Evolutionary conservation across 1,140 invertebrate genomes (phyloP).

Genomic region (Cataglyphis hispanica): DNA sequence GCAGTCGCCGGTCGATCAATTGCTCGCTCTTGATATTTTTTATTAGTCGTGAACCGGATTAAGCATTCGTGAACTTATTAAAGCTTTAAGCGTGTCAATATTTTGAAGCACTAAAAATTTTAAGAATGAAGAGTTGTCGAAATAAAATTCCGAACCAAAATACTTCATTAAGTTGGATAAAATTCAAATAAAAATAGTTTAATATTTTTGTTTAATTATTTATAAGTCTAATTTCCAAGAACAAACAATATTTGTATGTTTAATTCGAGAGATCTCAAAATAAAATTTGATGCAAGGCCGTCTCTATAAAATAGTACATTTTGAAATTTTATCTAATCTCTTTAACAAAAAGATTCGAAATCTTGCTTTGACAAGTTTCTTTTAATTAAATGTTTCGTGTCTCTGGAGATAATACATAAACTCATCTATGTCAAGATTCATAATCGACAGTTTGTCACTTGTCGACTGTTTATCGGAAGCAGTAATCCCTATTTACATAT

Average conservation of each 20-base stretch:
- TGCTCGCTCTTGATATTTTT: not conserved
- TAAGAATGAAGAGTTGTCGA: too few species aligned
- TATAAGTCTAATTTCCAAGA: not conserved
- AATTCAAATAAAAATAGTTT: not conserved
- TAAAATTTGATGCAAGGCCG: not conserved
- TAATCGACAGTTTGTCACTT: not conserved
- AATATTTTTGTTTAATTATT: not conserved
- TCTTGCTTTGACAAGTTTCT: not conserved
- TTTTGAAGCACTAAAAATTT: not conserved
- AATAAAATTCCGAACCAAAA: not conserved
- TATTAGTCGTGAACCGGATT: not conserved
- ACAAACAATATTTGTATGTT: not conserved
- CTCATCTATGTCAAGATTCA: not conserved
- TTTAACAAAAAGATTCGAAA: not conserved
- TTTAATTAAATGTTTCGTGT: not conserved
- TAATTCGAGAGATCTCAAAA: not conserved
- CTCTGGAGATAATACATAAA: constrained; percentile 1
- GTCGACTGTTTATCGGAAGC: not conserved
- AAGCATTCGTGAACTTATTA: not conserved
- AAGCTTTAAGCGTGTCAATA: not conserved
- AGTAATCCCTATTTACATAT: not conserved
- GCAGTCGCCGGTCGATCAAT: constrained; percentile 34
- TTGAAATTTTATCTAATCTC: constrained; percentile 18
- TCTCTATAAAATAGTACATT: not conserved
- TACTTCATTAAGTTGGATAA: not conserved